Conservation (phyloP, 2,113 vertebrate genomes). For the Tichodroma muraria region DNA sequence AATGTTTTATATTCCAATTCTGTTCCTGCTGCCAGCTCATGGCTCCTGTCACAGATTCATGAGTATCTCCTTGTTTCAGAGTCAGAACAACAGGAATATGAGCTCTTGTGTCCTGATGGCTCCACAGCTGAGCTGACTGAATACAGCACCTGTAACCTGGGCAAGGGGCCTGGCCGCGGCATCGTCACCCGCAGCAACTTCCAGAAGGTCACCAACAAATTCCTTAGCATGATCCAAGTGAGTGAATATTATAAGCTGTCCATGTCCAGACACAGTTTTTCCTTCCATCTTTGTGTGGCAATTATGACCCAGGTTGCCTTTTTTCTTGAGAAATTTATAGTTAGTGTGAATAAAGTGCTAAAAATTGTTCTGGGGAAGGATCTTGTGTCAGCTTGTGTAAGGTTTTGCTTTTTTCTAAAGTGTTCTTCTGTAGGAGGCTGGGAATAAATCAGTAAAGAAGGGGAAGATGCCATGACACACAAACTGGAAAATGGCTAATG, state of each 20-base stretch:
- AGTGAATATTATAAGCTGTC: background rate
- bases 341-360: background rate
- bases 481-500: background rate
- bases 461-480: background rate
- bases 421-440: background rate
- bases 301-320: background rate
- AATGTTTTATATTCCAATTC: background rate
- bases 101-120: conserved; percentile 81
- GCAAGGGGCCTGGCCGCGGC: conserved; percentile 78
- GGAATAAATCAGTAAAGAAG: background rate
- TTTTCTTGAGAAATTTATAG: background rate
- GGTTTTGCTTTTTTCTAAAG: background rate
- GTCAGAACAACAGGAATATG: conserved; percentile 68
- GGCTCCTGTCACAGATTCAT: background rate
- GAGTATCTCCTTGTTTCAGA: conserved; percentile 55
- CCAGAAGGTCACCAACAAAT: conserved; percentile 78
- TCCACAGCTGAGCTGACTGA: conserved; percentile 73
- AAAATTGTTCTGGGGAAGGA: background rate
- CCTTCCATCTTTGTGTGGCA: background rate
- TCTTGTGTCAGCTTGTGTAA: background rate
- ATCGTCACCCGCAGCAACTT: conserved; percentile 77
- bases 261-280: background rate
- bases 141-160: conserved; percentile 79
- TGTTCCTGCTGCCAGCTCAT: background rate
- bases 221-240: conserved; percentile 76